Evolutionary conservation across 2,797 vertebrate genomes (phyloP).

Genomic region (Aldrovandia affinis): DNA sequence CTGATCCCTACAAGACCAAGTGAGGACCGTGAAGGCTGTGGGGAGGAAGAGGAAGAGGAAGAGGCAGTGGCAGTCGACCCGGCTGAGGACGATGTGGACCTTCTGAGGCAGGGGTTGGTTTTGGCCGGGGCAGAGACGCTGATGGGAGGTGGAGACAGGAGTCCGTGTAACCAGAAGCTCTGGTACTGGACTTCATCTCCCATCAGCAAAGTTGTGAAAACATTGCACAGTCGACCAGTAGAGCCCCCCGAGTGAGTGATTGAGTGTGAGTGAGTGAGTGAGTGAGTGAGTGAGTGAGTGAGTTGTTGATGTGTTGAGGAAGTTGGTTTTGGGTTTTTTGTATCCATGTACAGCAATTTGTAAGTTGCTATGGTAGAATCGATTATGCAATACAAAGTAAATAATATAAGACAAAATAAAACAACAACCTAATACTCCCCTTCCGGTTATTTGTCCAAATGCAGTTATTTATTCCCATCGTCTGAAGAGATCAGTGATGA

Average conservation of each 20-base stretch:
- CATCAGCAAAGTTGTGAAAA: background rate
- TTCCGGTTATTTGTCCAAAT: too few relatives aligned
- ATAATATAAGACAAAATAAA: too few relatives aligned
- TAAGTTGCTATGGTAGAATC: background rate
- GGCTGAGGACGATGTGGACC: background rate
- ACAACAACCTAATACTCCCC: too few relatives aligned
- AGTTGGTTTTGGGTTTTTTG: too few relatives aligned
- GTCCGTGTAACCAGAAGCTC: background rate
- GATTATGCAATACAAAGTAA: background rate
- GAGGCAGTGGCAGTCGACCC: too few relatives aligned
- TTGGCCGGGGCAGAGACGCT: background rate
- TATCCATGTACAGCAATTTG: background rate
- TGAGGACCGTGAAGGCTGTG: conserved; percentile 42
- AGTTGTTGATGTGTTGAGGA: background rate
- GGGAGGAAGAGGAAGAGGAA: background rate
- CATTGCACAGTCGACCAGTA: background rate
- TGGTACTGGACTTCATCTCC: background rate
- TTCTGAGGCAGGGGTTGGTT: background rate
- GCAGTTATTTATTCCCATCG: too few relatives aligned
- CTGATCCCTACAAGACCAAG: conserved; percentile 76
- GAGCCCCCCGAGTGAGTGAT: background rate
- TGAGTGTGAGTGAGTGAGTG: conserved; percentile 42
- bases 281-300: conserved; percentile 23
- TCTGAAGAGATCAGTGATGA: too few relatives aligned
- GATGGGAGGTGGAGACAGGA: background rate